Evolutionary conservation across 2,797 vertebrate species (phyloP).

Genomic region (Hirundo rustica): DNA sequence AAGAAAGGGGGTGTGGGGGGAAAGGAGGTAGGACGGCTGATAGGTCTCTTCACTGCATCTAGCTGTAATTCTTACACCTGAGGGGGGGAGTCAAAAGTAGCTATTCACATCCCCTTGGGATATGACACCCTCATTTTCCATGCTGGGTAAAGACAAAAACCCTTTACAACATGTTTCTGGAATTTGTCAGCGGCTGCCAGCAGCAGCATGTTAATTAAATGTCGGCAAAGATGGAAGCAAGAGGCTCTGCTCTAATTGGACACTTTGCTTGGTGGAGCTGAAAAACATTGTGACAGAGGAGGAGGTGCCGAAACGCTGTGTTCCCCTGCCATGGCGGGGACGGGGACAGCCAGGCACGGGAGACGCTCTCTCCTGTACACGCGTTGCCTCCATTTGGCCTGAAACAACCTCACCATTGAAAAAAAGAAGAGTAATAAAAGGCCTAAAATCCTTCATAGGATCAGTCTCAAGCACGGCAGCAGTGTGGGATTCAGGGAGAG

Average conservation of each 20-base stretch:
- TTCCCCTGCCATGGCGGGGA: conserved; percentile 11
- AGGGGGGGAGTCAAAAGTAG: conserved; percentile 70
- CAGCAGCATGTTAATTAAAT: conserved; percentile 81
- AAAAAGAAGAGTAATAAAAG: not conserved
- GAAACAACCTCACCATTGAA: not conserved
- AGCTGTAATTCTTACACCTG: conserved; percentile 66
- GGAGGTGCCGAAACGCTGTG: conserved; percentile 61
- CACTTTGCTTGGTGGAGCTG: conserved; percentile 76
- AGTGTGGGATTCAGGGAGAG: not conserved
- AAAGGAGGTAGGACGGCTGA: conserved; percentile 11
- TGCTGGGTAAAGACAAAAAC: conserved; percentile 80
- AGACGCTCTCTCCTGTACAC: not conserved
- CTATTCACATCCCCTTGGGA: conserved; percentile 74
- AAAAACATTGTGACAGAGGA: conserved; percentile 81
- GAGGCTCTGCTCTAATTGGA: conserved; percentile 80
- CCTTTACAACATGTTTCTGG: conserved; percentile 79
- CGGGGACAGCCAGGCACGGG: not conserved
- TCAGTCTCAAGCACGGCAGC: accelerated
- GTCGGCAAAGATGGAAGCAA: conserved; percentile 80
- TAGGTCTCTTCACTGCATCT: conserved; percentile 5
- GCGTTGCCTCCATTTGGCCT: not conserved
- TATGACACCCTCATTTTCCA: conserved; percentile 79
- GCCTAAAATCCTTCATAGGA: not conserved
- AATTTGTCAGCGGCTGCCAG: conserved; percentile 80
- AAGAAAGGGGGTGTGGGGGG: not conserved